A percentile compares a stretch with the other conserved stretches of the same genome.
Conservation (phyloP, 1,140 invertebrate species). For the Ditylenchus dipsaci region DNA sequence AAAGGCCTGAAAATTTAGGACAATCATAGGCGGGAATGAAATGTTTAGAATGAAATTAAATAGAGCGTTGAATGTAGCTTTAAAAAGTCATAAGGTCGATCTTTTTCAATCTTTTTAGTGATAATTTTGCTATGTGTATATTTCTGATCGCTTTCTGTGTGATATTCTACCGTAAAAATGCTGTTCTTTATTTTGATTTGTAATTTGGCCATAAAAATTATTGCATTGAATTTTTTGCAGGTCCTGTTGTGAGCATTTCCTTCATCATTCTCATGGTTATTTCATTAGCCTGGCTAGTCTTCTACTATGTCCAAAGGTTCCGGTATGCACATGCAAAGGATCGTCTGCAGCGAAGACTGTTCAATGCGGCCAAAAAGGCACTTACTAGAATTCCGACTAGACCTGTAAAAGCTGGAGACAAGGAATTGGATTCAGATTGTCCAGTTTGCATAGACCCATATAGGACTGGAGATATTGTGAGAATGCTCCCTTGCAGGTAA, state of each 20-base stretch:
- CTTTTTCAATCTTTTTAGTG: no score
- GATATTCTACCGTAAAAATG: no score
- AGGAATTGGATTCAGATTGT: conserved; percentile 76
- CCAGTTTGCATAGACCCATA: conserved; percentile 86
- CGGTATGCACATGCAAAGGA: conserved; percentile 82
- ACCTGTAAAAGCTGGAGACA: conserved; percentile 69
- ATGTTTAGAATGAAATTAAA: no score
- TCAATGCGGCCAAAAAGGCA: conserved; percentile 81
- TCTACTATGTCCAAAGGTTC: conserved; percentile 81
- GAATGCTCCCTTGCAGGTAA: conserved; percentile 80
- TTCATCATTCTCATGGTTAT: conserved; percentile 91
- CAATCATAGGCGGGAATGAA: no score
- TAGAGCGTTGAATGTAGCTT: no score
- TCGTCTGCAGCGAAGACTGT: conserved; percentile 72
- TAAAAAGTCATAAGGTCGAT: no score
- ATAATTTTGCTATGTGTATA: no score
- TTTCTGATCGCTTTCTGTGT: no score
- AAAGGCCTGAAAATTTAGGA: no score
- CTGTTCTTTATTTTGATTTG: no score
- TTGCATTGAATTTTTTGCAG: no score
- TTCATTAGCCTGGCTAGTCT: conserved; percentile 83
- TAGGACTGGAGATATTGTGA: conserved; percentile 74
- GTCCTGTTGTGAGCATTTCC: conserved; percentile 84
- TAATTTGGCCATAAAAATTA: no score
- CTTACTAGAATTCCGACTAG: conserved; percentile 81